Conservation (phyloP, 2,113 vertebrate species). For the Coptodon rendalli region DNA sequence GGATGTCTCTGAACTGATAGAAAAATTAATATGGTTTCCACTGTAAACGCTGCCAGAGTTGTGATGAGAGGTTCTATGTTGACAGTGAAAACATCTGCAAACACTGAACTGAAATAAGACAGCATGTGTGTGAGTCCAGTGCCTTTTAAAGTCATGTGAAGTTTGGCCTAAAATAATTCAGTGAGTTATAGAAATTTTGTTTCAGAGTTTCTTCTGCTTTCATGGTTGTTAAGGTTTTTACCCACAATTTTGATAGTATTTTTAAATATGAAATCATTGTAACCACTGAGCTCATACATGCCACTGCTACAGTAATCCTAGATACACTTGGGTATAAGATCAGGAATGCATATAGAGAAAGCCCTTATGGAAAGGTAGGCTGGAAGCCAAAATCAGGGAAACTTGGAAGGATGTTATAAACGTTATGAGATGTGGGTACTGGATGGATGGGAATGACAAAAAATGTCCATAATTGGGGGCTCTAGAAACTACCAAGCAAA, state of each 20-base stretch:
- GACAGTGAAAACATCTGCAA: slow-evolving; percentile 3
- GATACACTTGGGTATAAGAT: not conserved
- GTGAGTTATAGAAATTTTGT: not conserved
- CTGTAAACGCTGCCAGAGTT: not conserved
- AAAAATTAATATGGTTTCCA: not conserved
- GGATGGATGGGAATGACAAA: not conserved
- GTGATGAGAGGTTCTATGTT: slow-evolving; percentile 13
- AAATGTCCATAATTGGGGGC: not conserved
- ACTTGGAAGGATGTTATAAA: not conserved
- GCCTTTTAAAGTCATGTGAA: not conserved
- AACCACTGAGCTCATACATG: not conserved
- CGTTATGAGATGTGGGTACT: not conserved
- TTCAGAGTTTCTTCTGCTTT: not conserved
- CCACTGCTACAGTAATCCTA: not conserved
- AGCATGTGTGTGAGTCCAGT: not conserved
- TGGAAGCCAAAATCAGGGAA: not conserved
- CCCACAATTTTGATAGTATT: not conserved
- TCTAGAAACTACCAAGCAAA: not conserved
- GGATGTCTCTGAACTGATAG: not conserved
- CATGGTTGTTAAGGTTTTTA: not conserved
- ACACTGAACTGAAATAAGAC: not conserved
- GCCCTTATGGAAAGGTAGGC: not conserved
- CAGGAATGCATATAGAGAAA: not conserved
- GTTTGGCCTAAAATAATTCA: not conserved
- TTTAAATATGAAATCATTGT: not conserved